A percentile compares a stretch with the other conserved stretches of the same genome.
Evolutionary conservation across 2,797 vertebrate genomes (phyloP).

Genomic region (Epinephelus coioides): DNA sequence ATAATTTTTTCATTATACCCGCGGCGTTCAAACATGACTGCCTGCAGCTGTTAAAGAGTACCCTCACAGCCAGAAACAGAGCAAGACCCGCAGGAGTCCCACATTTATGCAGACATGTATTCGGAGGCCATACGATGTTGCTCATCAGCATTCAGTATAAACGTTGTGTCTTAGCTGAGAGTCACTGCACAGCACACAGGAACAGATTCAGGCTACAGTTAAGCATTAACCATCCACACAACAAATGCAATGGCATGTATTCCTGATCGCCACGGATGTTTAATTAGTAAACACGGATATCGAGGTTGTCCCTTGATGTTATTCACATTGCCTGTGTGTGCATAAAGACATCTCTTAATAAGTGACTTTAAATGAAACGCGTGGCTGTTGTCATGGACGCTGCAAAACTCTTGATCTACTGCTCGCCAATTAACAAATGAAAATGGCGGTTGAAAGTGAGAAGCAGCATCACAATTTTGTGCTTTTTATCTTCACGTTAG

Average conservation of each 20-base stretch:
- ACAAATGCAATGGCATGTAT: constrained; percentile 10
- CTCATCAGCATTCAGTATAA: constrained; percentile 38
- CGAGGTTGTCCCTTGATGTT: neutral
- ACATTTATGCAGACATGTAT: constrained; percentile 25
- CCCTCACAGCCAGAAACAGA: neutral
- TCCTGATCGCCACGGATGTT: neutral
- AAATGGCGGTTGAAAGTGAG: neutral
- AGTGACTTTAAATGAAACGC: neutral
- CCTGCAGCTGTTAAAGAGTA: constrained; percentile 16
- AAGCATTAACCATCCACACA: neutral
- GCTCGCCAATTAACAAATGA: neutral
- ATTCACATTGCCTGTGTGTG: neutral
- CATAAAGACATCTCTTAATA: neutral
- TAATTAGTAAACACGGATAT: constrained; percentile 2
- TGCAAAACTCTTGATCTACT: neutral
- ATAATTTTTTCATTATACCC: constrained; percentile 11
- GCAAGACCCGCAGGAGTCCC: constrained; percentile 5
- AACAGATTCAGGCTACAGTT: constrained; percentile 13
- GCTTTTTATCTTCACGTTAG: neutral
- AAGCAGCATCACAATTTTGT: constrained; percentile 2
- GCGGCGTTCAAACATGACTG: constrained; percentile 10
- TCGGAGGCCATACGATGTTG: constrained; percentile 1
- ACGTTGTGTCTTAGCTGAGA: constrained; percentile 20
- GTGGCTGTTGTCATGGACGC: neutral
- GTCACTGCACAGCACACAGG: constrained; percentile 9